A percentile compares a stretch with the other conserved stretches of the same genome.
These are phyloP conservation scores for Clarias platycephalus DNA, from an alignment of 2,797 vertebrate species.

Conservation along the genomic window DNA sequence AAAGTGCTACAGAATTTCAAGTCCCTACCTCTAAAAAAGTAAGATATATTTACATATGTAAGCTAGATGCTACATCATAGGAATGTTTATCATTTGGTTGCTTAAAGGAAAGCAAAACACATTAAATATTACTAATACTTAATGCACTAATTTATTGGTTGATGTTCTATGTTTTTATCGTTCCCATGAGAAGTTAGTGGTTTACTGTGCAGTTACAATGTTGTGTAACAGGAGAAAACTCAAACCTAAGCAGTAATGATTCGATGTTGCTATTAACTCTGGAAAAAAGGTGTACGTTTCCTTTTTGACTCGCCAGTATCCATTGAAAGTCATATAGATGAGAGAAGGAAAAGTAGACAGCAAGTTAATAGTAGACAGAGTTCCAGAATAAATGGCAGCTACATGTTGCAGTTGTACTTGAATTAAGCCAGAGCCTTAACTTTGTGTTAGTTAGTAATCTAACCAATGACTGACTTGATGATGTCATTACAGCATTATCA, in stretches of 20 bases:
- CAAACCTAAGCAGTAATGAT: background rate
- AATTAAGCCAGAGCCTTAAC: background rate
- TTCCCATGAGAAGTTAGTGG: background rate
- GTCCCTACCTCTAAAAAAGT: slow-evolving; percentile 73
- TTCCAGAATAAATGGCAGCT: background rate
- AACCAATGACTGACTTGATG: background rate
- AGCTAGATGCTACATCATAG: background rate
- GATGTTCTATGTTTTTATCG: background rate
- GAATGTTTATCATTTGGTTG: background rate
- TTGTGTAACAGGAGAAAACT: background rate
- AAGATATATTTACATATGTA: slow-evolving; percentile 33
- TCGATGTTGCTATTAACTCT: background rate
- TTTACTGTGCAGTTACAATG: background rate
- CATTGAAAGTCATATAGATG: background rate
- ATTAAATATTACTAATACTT: background rate
- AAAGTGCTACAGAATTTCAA: slow-evolving; percentile 61
- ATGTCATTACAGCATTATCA: background rate
- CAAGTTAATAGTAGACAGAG: background rate
- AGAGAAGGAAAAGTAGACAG: background rate
- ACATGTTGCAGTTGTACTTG: background rate
- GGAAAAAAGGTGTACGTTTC: background rate
- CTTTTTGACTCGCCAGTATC: background rate
- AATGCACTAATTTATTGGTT: background rate
- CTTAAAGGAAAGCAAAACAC: background rate
- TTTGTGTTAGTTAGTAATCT: background rate